phyloP scores from a whole-genome alignment of 2,888 invertebrate species.

The Baccha elongata region DNA sequence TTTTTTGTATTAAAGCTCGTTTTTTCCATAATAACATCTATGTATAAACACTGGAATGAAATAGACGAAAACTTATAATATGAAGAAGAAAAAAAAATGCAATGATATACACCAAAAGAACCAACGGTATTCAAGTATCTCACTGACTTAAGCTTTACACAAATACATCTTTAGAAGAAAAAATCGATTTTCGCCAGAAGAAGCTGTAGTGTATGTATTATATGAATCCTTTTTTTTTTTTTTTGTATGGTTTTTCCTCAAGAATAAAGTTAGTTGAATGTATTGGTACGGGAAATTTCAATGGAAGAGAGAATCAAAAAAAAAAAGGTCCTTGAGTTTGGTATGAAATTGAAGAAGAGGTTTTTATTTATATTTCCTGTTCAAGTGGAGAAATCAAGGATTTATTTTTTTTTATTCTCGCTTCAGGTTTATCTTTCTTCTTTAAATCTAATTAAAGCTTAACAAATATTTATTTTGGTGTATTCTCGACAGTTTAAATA shows the following conservation, averaged over 20 bases:
- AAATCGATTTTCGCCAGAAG: constrained; percentile 55
- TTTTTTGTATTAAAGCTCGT: constrained; percentile 3
- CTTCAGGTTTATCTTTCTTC: constrained; percentile 26
- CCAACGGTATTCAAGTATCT: constrained; percentile 55
- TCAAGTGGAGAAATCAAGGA: constrained; percentile 37
- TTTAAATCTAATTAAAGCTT: constrained; percentile 36
- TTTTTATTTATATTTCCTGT: constrained; percentile 33
- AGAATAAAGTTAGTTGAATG: constrained; percentile 24
- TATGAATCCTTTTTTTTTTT: constrained; percentile 29
- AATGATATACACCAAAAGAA: constrained; percentile 44
- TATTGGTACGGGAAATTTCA: constrained; percentile 27
- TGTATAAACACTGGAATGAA: background rate
- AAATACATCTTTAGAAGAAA: constrained; percentile 42
- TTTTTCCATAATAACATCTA: background rate
- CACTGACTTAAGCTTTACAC: constrained; percentile 48
- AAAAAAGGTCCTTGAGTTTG: constrained; percentile 29
- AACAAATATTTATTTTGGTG: constrained; percentile 44
- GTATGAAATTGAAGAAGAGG: constrained; percentile 27
- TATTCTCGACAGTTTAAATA: no score
- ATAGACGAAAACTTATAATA: constrained; percentile 31
- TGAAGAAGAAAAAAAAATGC: constrained; percentile 24
- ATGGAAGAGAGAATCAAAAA: background rate
- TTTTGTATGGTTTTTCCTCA: constrained; percentile 12
- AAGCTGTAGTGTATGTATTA: constrained; percentile 38
- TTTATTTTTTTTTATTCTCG: constrained; percentile 5